A percentile compares a stretch with the other conserved stretches of the same genome.
These are phyloP conservation scores for Lacanobia oleracea DNA, from an alignment of 2,888 invertebrate species.

Conservation along the genomic window DNA sequence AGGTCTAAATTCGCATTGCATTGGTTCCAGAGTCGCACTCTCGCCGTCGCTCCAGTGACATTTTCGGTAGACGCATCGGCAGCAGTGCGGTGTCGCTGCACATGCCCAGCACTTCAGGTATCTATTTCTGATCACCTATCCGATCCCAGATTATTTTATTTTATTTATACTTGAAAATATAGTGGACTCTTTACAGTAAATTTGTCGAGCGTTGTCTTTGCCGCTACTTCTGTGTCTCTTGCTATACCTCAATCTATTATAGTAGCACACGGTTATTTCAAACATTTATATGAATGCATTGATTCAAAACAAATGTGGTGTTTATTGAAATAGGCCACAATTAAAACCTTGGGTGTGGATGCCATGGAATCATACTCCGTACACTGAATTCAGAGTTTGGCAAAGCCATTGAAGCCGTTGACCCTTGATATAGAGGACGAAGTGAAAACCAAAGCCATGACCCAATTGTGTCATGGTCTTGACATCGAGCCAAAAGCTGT, in stretches of 20 bases:
- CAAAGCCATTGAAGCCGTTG: constrained; percentile 24
- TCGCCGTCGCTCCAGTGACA: constrained; percentile 76
- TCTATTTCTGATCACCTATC: no score
- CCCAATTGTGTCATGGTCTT: constrained; percentile 30
- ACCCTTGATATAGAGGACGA: constrained; percentile 11
- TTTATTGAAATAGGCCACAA: background rate
- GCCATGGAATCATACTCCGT: no score
- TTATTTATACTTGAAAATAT: no score
- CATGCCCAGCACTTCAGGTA: constrained; percentile 84
- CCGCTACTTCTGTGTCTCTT: no score
- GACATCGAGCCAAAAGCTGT: constrained; percentile 42
- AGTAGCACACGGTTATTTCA: no score
- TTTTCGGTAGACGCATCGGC: constrained; percentile 75
- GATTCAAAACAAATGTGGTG: background rate
- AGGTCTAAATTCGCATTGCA: no score
- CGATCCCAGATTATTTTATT: no score
- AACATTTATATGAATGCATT: background rate
- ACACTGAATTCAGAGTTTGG: constrained; percentile 1
- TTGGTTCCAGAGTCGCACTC: constrained; percentile 71
- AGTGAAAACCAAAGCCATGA: constrained; percentile 23
- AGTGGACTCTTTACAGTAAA: no score
- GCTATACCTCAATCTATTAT: no score
- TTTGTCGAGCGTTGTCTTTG: no score
- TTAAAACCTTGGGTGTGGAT: no score
- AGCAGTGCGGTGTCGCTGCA: constrained; percentile 84